phyloP scores from a whole-genome alignment of 1,140 invertebrate species.

The Sitophilus oryzae region DNA sequence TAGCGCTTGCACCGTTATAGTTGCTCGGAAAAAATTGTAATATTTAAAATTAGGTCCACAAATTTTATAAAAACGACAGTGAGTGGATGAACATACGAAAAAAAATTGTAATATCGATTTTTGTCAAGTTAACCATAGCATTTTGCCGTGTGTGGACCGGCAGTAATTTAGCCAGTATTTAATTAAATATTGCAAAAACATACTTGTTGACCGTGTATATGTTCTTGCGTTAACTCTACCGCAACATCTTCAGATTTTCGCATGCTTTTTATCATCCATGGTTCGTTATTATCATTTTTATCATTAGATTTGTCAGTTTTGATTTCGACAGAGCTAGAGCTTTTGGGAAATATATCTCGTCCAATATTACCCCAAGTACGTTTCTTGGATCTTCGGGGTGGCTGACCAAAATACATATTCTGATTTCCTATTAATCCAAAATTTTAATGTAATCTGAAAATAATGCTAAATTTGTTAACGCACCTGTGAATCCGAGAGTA shows the following conservation, averaged over 20 bases:
- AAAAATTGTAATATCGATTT: too few relatives aligned
- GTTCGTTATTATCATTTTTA: constrained; percentile 41
- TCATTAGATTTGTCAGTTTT: constrained; percentile 20
- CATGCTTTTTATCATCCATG: constrained; percentile 30
- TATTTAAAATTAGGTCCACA: too few relatives aligned
- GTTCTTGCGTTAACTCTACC: constrained; percentile 53
- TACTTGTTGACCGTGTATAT: constrained; percentile 38
- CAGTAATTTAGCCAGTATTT: too few relatives aligned
- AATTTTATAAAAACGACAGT: too few relatives aligned
- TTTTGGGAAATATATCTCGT: constrained; percentile 49
- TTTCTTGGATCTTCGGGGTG: constrained; percentile 54
- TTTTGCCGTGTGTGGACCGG: too few relatives aligned
- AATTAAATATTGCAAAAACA: too few relatives aligned
- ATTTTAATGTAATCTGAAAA: too few relatives aligned
- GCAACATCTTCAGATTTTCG: constrained; percentile 51
- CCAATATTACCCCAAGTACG: constrained; percentile 55
- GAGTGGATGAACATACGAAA: too few relatives aligned
- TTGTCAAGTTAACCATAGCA: too few relatives aligned
- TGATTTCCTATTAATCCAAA: constrained; percentile 39
- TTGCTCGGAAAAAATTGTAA: too few relatives aligned
- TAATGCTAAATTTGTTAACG: too few relatives aligned
- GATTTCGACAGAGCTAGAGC: constrained; percentile 19
- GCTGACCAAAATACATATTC: constrained; percentile 33
- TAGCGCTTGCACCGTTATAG: too few relatives aligned
- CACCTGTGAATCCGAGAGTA: constrained; percentile 5